Evolutionary conservation across 2,888 invertebrate species (phyloP), one percentile per base, ranked within the genome.

Genomic region (Nudaria mundana): DNA sequence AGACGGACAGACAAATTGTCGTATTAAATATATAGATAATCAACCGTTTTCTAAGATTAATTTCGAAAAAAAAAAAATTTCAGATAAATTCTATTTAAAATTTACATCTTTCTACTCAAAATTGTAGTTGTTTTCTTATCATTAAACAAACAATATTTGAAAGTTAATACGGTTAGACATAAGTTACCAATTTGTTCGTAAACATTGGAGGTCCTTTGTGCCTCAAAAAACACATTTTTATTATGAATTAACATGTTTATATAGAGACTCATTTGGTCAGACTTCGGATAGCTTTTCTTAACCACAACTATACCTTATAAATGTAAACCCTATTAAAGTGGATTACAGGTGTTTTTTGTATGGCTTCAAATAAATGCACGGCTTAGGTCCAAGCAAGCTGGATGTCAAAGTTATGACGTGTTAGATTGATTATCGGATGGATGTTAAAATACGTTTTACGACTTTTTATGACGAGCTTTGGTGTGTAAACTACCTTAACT

Each of bases 391-490:
- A 76, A 66, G 59, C 81, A 72, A 73, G 63, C 78, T 83, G 85
- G 80, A 86, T 86, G 86, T 88, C 88, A 88, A 88, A 88, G 84
- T 87, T 89, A 89, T 87, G 87, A 89, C 86, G 88, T 87, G 88
- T 89, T 89, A 87, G 89, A 89, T 89, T 89, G 89, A 89, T 89
- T 89, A 89, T 89, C 89, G 74, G 84, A 83, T 87, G 85, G 84
- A 88, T 89, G 89, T 88, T 89, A 89, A 89, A 89, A 89, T 86
- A 81, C 80, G 77, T 82, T 88, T 89, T 87, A 87, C 71, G 82
- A 81, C 80, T 81, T 83, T 86, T 87, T 83, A 86, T 78, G 83
- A 67, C 75, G 74, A 81, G 79, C 79, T 79, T 76, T 79, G 78
- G 74, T 76, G 74, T 76, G 71, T 79, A 76, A 76, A 67, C 71